Percentiles rank a stretch among this genome's conserved stretches.
These are phyloP conservation scores for Bimastos eiseni DNA, from an alignment of 2,888 invertebrate genomes.

Conservation along the genomic window DNA sequence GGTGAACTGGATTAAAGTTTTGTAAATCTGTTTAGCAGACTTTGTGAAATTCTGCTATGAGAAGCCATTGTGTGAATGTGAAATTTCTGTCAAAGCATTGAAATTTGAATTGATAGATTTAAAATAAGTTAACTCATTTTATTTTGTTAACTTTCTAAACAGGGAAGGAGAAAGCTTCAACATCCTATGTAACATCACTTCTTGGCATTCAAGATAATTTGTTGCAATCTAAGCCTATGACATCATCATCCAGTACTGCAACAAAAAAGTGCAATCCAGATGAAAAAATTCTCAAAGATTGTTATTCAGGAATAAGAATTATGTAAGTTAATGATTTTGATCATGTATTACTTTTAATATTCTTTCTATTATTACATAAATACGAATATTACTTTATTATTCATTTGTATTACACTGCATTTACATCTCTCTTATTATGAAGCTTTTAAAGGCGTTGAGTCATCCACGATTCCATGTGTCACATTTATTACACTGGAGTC, in stretches of 20 bases:
- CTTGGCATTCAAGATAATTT: constrained; percentile 29
- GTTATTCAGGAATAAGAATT: constrained; percentile 51
- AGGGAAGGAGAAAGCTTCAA: constrained; percentile 20
- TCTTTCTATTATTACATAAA: neutral
- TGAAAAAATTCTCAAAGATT: constrained; percentile 37
- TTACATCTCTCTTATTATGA: neutral
- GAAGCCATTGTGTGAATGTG: no score
- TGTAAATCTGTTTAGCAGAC: no score
- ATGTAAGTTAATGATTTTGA: constrained; percentile 47
- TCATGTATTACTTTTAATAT: neutral
- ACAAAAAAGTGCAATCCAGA: constrained; percentile 25
- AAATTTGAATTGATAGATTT: no score
- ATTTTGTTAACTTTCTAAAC: neutral
- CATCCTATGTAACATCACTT: constrained; percentile 6
- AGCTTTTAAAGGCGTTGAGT: neutral
- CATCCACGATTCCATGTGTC: neutral
- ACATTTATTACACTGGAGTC: neutral
- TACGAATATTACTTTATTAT: neutral
- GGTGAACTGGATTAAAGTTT: no score
- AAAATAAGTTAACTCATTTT: neutral
- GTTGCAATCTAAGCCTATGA: neutral
- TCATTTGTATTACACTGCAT: neutral
- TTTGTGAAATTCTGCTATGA: no score
- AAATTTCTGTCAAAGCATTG: no score
- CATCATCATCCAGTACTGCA: neutral